Base-by-base conservation (phyloP, 1,140 invertebrate genomes). In the Leptopilina clavipes region DNA sequence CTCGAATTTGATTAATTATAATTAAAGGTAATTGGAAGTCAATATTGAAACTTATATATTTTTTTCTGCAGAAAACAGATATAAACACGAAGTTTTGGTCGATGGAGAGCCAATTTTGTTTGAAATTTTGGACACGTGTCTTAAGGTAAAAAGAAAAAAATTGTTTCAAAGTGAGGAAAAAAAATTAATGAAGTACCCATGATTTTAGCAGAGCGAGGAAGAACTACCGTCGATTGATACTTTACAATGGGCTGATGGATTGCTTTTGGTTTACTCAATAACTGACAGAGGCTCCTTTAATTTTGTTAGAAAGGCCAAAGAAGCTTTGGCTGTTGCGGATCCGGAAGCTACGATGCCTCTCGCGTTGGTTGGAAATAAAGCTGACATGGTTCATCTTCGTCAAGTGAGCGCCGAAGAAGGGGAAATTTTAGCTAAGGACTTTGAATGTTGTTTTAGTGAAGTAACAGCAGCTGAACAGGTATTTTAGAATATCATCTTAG, bases 91-190 rank as follows among this genome's bases (percentile, higher is more conserved):
- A 89, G 94, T 96, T n/a, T 89, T 97, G 79, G 93, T 98, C 12
- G 97, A 98, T 84, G 95, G 95, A 7, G 97, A 98, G 85, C 94
- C 96, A 3, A 94, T 98, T 73, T 91, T 97, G 25, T 97, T 97
- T 86, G 97, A 98, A 90, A 97, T 98, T 82, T 90, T 98, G 74
- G 97, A 98, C 88, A 97, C 96, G 19, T 98, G 97, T 88, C 96
- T 95, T 25, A 96, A 96, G 93, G 96, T 97, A 92, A 31, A 25
- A 25, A 52, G 10, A 48, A 79, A 76, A 59, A 52, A 10, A 70
- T 54, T 54, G 52, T 73, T 45, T 70, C 18, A 0, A 73, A 70
- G n/a, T 73, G 12, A 59, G 12, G 11, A 71, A 73, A 74, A 73
- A 73, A 72, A 22, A 19, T 31, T 31, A 43, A 72, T 71, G 70